A percentile compares a stretch with the other conserved stretches of the same genome.
Evolutionary conservation across 2,113 vertebrate species (phyloP).

Genomic region (Hucho hucho): DNA sequence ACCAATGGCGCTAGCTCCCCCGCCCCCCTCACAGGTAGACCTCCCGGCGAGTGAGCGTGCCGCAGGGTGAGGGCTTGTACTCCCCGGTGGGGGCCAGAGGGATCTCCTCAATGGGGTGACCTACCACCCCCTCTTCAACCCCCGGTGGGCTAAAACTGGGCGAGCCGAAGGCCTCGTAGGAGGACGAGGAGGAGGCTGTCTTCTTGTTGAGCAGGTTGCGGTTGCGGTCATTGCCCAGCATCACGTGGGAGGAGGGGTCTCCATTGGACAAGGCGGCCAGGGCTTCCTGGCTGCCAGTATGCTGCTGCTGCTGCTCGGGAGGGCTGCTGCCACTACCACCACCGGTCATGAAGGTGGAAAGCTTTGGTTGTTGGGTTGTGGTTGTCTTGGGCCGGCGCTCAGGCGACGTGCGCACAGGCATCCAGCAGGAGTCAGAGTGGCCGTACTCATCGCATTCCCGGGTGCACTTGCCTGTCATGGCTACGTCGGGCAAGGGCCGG

Average conservation of each 20-base stretch:
- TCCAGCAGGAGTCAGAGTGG: slow-evolving; percentile 99
- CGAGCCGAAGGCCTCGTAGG: slow-evolving; percentile 91
- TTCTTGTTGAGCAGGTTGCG: slow-evolving; percentile 98
- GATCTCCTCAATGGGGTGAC: slow-evolving; percentile 89
- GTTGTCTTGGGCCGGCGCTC: slow-evolving; percentile 89
- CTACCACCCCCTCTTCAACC: slow-evolving; percentile 67
- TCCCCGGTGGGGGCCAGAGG: slow-evolving; percentile 94
- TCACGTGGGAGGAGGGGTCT: slow-evolving; percentile 88
- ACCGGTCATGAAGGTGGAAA: slow-evolving; percentile 97
- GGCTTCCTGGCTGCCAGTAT: slow-evolving; percentile 89
- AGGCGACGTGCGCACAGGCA: slow-evolving; percentile 97
- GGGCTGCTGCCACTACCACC: slow-evolving; percentile 71
- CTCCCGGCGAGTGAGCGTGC: slow-evolving; percentile 96
- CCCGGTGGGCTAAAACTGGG: slow-evolving; percentile 88
- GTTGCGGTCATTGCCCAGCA: slow-evolving; percentile 91
- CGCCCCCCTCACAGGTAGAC: slow-evolving; percentile 90
- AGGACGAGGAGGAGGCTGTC: slow-evolving; percentile 88
- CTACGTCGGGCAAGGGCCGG: slow-evolving; percentile 98
- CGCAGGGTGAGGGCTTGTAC: slow-evolving; percentile 96
- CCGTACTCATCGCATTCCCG: slow-evolving; percentile 97
- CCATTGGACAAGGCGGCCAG: slow-evolving; percentile 87
- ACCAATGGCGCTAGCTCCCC: neutral
- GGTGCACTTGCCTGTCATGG: slow-evolving; percentile 98
- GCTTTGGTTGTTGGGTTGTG: slow-evolving; percentile 86
- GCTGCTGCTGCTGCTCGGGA: slow-evolving; percentile 70